phyloP scores from a whole-genome alignment of 2,113 vertebrate species.

The Onychostoma macrolepis region DNA sequence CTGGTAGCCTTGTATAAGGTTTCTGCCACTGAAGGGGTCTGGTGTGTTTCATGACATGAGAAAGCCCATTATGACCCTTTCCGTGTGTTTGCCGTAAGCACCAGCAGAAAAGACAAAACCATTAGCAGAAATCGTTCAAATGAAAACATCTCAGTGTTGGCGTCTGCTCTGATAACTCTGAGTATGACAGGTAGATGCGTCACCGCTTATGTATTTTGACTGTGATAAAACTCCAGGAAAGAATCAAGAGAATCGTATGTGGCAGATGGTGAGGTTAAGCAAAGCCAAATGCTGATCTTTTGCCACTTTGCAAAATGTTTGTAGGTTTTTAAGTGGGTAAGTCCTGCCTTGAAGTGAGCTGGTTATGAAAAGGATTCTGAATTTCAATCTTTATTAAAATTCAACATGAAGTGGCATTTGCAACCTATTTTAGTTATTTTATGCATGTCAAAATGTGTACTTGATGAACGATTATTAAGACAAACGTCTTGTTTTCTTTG shows the following conservation, averaged over 20 bases:
- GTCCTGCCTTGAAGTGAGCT: not conserved
- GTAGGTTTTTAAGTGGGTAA: not conserved
- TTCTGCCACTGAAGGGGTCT: conserved; percentile 63
- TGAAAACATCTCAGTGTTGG: not conserved
- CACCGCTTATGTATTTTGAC: conserved; percentile 17
- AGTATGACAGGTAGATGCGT: not conserved
- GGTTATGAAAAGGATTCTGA: not conserved
- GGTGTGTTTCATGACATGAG: conserved; percentile 66
- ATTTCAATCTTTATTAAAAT: not conserved
- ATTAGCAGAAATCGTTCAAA: not conserved
- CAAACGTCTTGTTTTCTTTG: not conserved
- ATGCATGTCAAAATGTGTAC: not conserved
- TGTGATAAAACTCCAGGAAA: not conserved
- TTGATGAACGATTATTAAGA: not conserved
- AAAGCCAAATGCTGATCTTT: conserved; percentile 24
- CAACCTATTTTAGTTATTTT: not conserved
- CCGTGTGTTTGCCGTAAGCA: conserved; percentile 10
- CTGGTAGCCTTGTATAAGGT: not conserved
- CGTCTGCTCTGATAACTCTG: not conserved
- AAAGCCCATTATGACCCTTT: conserved; percentile 52
- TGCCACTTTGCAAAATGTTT: not conserved
- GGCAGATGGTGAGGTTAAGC: conserved; percentile 3
- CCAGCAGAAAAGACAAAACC: conserved; percentile 53
- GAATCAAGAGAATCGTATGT: conserved; percentile 4
- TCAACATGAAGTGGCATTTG: not conserved